Conservation (phyloP, 2,113 vertebrate species). For the Sitta europaea region DNA sequence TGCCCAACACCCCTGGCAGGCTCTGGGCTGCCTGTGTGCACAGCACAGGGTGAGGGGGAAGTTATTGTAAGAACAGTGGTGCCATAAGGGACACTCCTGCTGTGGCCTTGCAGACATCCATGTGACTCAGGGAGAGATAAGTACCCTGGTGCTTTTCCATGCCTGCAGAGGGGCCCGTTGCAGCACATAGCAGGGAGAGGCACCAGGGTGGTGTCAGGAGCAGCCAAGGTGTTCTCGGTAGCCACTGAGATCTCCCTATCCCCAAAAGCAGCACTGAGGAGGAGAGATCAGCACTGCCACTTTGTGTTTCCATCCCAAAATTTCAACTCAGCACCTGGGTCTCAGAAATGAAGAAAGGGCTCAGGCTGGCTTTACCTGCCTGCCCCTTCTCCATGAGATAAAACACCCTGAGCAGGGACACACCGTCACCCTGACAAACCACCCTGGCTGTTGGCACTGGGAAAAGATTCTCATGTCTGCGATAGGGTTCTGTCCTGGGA, state of each 20-base stretch:
- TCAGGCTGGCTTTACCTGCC: background rate
- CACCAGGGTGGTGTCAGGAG: fast-evolving
- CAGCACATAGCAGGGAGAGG: background rate
- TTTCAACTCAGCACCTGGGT: background rate
- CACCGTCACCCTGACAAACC: background rate
- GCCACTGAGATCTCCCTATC: background rate
- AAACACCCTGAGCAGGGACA: background rate
- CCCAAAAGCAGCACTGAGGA: background rate
- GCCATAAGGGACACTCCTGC: background rate
- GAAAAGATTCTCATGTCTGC: background rate
- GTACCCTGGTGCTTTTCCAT: background rate
- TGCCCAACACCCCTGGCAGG: background rate
- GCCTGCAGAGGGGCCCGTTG: background rate
- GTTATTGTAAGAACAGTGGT: background rate
- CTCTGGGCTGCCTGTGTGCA: background rate
- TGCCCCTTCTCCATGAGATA: fast-evolving
- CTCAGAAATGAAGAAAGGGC: fast-evolving
- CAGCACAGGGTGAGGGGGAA: background rate
- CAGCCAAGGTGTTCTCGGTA: background rate
- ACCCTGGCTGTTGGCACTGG: background rate
- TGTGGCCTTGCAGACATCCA: background rate
- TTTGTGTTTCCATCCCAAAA: background rate
- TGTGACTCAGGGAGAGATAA: background rate
- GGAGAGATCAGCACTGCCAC: background rate
- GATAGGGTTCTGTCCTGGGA: background rate